These are phyloP conservation scores for Leguminivora glycinivorella DNA, from an alignment of 1,140 invertebrate genomes.

Conservation along the genomic window DNA sequence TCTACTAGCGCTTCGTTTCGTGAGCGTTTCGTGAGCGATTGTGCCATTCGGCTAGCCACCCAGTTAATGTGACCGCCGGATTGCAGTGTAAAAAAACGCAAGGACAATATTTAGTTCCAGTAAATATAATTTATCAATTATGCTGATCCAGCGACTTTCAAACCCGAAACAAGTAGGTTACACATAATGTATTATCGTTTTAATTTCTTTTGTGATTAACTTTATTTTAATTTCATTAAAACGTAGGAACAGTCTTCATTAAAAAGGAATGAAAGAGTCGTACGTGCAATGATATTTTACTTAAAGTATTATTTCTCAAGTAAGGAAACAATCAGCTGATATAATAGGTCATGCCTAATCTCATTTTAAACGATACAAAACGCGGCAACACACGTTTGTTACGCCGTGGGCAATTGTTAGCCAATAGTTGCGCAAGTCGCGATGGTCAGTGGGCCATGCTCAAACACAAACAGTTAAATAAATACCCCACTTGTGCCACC, in stretches of 20 bases:
- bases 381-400: constrained; percentile 41
- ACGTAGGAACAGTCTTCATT: too few species aligned
- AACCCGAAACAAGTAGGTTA: neutral
- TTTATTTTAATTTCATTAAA: too few species aligned
- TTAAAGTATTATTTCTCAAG: neutral
- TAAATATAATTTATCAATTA: neutral
- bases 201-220: too few species aligned
- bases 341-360: constrained; percentile 36
- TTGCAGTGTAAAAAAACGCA: neutral
- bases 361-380: constrained; percentile 36
- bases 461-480: constrained; percentile 38
- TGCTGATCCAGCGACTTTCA: neutral
- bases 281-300: neutral
- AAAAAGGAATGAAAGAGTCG: neutral
- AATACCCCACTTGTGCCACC: too few species aligned
- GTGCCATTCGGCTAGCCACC: too few species aligned
- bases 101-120: neutral
- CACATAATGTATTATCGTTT: too few species aligned
- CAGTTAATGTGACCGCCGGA: neutral
- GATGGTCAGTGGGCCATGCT: constrained; percentile 45
- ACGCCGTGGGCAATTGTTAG: constrained; percentile 38
- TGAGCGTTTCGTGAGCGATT: too few species aligned
- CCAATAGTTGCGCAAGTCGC: constrained; percentile 46
- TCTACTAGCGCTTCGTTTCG: too few species aligned
- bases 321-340: constrained; percentile 28